Evolutionary conservation across 2,888 invertebrate genomes (phyloP).

Genomic region (Athripsodes cinereus): DNA sequence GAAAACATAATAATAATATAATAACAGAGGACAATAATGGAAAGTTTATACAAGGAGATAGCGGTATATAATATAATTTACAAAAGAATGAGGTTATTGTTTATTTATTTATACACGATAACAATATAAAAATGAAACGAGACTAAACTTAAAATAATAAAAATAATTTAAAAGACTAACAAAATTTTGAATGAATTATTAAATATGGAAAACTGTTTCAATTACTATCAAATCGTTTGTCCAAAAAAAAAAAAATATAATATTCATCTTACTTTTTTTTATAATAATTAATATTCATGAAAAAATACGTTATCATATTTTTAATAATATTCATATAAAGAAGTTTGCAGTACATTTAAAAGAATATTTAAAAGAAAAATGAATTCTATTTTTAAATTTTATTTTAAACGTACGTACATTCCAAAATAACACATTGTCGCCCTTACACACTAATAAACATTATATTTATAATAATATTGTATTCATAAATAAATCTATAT

Average conservation of each 20-base stretch:
- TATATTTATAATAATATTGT: too few relatives aligned
- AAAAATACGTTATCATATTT: constrained; percentile 37
- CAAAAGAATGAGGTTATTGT: constrained; percentile 14
- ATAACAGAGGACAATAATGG: constrained; percentile 22
- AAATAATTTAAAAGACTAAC: not conserved
- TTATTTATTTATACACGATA: not conserved
- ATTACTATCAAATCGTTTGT: constrained; percentile 18
- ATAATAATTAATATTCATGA: constrained; percentile 31
- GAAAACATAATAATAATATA: constrained; percentile 27
- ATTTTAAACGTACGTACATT: not conserved
- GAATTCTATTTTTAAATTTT: not conserved
- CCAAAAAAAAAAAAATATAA: constrained; percentile 16
- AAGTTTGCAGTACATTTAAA: not conserved
- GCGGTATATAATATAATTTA: constrained; percentile 21
- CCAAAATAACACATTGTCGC: constrained; percentile 11
- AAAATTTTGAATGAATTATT: not conserved
- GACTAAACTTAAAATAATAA: not conserved
- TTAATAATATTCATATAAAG: constrained; percentile 12
- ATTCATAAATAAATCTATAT: constrained; percentile 22
- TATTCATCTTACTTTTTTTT: constrained; percentile 7
- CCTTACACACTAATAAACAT: constrained; percentile 19
- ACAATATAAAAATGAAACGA: not conserved
- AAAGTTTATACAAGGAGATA: constrained; percentile 20
- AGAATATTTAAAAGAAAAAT: not conserved
- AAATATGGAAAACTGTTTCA: not conserved